Base-by-base conservation (phyloP, 2,113 vertebrate species). In the Oryzias celebensis region DNA sequence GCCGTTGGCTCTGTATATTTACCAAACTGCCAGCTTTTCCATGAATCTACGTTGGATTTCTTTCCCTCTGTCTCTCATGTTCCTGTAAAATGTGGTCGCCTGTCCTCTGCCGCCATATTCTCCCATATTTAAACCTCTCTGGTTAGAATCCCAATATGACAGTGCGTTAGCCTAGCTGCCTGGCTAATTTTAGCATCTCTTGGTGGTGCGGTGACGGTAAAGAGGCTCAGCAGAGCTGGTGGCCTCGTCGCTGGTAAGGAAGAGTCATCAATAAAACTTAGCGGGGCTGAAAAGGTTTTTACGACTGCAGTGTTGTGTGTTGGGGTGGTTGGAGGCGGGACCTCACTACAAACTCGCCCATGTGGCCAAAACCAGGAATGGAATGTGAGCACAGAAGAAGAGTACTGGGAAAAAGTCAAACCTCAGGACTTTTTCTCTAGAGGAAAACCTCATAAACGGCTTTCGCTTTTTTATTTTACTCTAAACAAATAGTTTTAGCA, bases 171-270 rank as follows among this genome's bases (percentile, higher is more conserved):
- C 76, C 53, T 71, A 71, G 72, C 78, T n/a, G 14, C 84, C 8
- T 15, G 1, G 77, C 75, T 91, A 91, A 92, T 79, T 90, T 91
- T 91, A 91, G 88, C 62, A 44, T 68, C 54, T 80, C 58, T 71
- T 69, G 72, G 67, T 75, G 62, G 80, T 80, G 85, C 49, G 85
- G 87, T 87, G 36, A 85, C 71, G 68, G 57, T 70, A 85, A 82
- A 73, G 85, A 65, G 63, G 49, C 65, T 73, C 23, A 75, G 72
- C 83, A 52, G 70, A 79, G 78, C 73, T 57, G 87, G 86, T 84
- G 85, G 88, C 84, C 85, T 84, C 56, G 77, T 68, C 77, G 78
- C 87, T 78, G 87, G 81, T 82, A 84, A 90, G 71, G 52, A 71
- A 72, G 81, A 85, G 82, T 78, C 90, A 85, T 91, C 86, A 85